These are phyloP conservation scores for Chalcis sispes DNA, from an alignment of 2,888 invertebrate species.

Conservation along the genomic window DNA sequence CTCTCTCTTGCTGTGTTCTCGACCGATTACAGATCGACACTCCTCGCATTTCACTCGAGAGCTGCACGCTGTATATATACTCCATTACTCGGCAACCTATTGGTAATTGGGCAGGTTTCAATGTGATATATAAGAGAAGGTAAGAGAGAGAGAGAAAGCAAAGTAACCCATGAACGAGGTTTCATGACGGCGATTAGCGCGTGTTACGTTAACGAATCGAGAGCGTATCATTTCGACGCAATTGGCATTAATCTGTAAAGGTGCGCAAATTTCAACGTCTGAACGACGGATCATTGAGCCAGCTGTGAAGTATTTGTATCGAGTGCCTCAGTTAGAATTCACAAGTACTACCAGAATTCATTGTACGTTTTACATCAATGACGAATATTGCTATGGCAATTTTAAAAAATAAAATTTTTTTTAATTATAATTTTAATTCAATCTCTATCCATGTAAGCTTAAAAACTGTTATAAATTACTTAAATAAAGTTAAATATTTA, in stretches of 20 bases:
- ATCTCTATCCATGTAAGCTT: too few species aligned
- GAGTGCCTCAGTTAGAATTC: too few species aligned
- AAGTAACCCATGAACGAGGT: too few species aligned
- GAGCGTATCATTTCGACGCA: slow-evolving; percentile 35
- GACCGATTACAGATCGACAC: slow-evolving; percentile 5
- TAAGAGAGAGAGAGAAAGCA: not conserved
- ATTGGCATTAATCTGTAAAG: slow-evolving; percentile 25
- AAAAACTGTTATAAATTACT: too few species aligned
- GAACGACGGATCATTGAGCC: not conserved
- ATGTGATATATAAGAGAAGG: too few species aligned
- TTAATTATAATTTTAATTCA: too few species aligned
- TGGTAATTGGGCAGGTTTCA: slow-evolving; percentile 19
- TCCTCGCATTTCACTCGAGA: not conserved
- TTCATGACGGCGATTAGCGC: not conserved
- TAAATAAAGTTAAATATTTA: too few species aligned
- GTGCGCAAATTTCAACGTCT: slow-evolving; percentile 1
- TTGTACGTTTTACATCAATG: too few species aligned
- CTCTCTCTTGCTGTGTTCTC: slow-evolving; percentile 1
- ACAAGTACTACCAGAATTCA: too few species aligned
- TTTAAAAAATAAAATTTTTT: too few species aligned
- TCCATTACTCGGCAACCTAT: not conserved
- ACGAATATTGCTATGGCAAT: too few species aligned
- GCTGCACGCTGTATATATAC: not conserved
- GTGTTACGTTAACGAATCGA: slow-evolving; percentile 23
- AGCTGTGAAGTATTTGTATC: too few species aligned